Conservation (phyloP, 2,888 invertebrate species). For the Caenorhabditis uteleia region DNA sequence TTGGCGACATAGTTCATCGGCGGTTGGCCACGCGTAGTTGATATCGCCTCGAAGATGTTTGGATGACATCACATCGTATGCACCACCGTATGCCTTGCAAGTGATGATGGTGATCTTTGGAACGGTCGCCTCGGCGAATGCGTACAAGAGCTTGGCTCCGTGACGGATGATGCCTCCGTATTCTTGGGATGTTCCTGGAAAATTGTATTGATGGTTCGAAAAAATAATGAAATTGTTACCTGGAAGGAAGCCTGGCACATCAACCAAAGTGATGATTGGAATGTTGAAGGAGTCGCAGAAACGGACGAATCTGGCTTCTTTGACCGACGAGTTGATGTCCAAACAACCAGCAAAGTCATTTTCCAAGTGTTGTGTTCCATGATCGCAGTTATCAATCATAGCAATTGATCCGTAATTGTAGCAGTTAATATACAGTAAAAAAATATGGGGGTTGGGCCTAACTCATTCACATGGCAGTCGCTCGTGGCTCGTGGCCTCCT, state of each 20-base stretch:
- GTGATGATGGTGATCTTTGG: conserved; percentile 78
- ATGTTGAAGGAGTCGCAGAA: conserved; percentile 80
- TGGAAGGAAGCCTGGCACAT: conserved; percentile 79
- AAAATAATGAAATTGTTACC: too few species aligned
- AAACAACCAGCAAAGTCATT: conserved; percentile 78
- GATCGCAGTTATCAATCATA: too few species aligned
- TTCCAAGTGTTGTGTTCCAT: too few species aligned
- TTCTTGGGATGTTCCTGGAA: conserved; percentile 58
- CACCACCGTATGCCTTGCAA: conserved; percentile 78
- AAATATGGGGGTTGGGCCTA: too few species aligned
- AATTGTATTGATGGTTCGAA: background rate
- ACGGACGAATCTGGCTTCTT: conserved; percentile 78
- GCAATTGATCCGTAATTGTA: too few species aligned
- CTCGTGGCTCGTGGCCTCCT: too few species aligned
- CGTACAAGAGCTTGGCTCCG: conserved; percentile 78
- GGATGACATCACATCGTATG: conserved; percentile 79
- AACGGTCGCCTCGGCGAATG: conserved; percentile 79
- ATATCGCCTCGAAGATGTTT: conserved; percentile 78
- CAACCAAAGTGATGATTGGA: conserved; percentile 77
- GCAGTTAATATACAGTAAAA: too few species aligned
- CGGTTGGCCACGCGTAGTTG: conserved; percentile 80
- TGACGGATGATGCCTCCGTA: conserved; percentile 77
- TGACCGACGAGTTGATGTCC: conserved; percentile 78
- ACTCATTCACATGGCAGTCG: too few species aligned
- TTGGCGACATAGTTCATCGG: conserved; percentile 70